A percentile compares a stretch with the other conserved stretches of the same genome.
Evolutionary conservation across 1,140 invertebrate species (phyloP).

Genomic region (Trinorchestia longiramus): DNA sequence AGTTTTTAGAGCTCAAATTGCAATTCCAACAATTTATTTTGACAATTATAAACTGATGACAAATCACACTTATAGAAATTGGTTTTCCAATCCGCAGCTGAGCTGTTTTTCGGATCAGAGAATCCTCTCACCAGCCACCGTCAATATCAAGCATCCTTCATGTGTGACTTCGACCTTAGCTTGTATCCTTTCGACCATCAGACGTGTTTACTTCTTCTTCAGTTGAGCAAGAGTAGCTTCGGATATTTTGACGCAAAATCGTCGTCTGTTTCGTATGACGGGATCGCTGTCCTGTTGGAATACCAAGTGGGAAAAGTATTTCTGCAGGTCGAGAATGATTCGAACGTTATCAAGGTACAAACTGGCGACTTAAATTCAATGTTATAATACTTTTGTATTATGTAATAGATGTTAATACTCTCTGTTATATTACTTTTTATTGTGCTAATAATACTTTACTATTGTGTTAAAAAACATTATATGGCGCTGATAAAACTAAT

Average conservation of each 20-base stretch:
- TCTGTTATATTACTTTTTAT: no score
- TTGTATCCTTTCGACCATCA: conserved; percentile 63
- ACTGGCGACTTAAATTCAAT: no score
- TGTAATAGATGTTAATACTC: no score
- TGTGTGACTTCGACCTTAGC: conserved; percentile 61
- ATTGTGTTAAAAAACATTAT: no score
- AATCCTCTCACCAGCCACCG: conserved; percentile 58
- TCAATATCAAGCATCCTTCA: conserved; percentile 58
- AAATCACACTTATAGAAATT: not conserved
- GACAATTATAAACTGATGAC: no score
- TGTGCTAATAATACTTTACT: no score
- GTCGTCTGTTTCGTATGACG: not conserved
- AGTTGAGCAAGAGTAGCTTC: not conserved
- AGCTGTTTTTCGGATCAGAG: conserved; percentile 56
- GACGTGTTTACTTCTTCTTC: conserved; percentile 55
- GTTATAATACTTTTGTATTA: no score
- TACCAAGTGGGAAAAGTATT: conserved; percentile 48
- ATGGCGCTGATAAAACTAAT: no score
- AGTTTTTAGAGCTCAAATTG: no score
- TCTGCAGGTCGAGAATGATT: not conserved
- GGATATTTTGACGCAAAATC: not conserved
- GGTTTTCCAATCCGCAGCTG: conserved; percentile 18
- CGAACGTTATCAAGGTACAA: not conserved
- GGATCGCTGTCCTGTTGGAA: conserved; percentile 45
- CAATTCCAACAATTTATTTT: no score